phyloP scores from a whole-genome alignment of 30 jellyfish, hydroid and myxozoan genomes.

The Pelagia noctiluca region DNA sequence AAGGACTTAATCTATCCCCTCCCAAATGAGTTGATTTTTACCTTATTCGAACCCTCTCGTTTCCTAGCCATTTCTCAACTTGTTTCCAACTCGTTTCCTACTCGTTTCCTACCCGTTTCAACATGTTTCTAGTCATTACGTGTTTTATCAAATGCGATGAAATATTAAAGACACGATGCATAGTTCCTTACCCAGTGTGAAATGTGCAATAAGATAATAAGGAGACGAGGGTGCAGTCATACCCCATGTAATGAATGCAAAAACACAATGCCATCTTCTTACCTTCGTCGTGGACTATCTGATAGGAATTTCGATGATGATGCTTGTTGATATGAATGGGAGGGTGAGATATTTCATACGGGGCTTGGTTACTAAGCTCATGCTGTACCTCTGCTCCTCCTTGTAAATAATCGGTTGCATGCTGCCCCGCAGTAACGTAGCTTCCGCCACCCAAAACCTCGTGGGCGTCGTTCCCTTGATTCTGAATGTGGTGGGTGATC shows the following conservation, averaged over 20 bases:
- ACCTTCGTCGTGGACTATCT: conserved; percentile 65
- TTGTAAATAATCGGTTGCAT: background rate
- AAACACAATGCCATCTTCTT: background rate
- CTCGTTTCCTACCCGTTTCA: background rate
- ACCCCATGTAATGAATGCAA: background rate
- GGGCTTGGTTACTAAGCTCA: conserved; percentile 36
- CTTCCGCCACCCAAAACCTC: background rate
- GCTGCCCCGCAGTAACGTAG: conserved; percentile 27
- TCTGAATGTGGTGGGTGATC: background rate
- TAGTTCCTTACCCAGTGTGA: background rate
- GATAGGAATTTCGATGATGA: conserved; percentile 48
- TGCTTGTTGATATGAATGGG: conserved; percentile 44
- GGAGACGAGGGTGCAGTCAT: conserved; percentile 1
- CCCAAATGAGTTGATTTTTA: too few species aligned
- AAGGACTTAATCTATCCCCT: too few species aligned
- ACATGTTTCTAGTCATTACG: background rate
- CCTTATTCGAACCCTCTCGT: too few species aligned
- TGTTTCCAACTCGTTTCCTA: background rate
- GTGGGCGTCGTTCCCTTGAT: conserved; percentile 8
- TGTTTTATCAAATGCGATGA: too few species aligned
- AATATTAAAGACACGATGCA: too few species aligned
- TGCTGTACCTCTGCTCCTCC: conserved; percentile 46
- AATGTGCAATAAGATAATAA: background rate
- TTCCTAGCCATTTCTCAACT: too few species aligned
- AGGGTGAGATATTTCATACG: conserved; percentile 52